These are phyloP conservation scores for Alcedo atthis DNA, from an alignment of 2,797 vertebrate genomes.

Conservation along the genomic window DNA sequence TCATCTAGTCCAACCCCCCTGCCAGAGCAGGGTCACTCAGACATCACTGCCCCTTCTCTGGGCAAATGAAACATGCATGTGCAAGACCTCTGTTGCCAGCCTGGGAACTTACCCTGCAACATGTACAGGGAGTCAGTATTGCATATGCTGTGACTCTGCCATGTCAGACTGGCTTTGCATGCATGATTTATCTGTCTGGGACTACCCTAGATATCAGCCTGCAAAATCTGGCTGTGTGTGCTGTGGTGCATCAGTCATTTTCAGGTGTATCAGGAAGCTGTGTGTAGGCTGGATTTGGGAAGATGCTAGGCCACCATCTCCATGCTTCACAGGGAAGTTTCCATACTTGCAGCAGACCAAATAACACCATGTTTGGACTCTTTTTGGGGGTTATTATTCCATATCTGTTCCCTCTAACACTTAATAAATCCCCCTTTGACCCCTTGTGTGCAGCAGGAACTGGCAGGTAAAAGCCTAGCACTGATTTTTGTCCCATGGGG, in stretches of 20 bases:
- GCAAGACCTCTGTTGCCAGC: not conserved
- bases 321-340: not conserved
- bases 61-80: not conserved
- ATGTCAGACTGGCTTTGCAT: constrained; percentile 7
- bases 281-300: not conserved
- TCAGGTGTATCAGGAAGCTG: not conserved
- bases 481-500: not conserved
- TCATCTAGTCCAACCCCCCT: too few relatives aligned
- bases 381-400: not conserved
- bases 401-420: not conserved
- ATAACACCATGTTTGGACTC: not conserved
- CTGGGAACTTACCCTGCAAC: not conserved
- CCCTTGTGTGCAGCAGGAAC: not conserved
- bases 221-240: not conserved
- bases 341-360: not conserved
- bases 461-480: not conserved
- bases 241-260: not conserved
- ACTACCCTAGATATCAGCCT: not conserved
- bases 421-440: not conserved
- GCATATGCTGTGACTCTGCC: not conserved
- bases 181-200: not conserved
- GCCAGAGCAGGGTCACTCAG: too few relatives aligned
- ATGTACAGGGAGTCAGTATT: not conserved
- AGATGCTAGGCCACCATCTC: not conserved
- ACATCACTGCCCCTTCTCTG: not conserved